phyloP scores from a whole-genome alignment of 2,888 invertebrate species.

The Epirrita christyi region DNA sequence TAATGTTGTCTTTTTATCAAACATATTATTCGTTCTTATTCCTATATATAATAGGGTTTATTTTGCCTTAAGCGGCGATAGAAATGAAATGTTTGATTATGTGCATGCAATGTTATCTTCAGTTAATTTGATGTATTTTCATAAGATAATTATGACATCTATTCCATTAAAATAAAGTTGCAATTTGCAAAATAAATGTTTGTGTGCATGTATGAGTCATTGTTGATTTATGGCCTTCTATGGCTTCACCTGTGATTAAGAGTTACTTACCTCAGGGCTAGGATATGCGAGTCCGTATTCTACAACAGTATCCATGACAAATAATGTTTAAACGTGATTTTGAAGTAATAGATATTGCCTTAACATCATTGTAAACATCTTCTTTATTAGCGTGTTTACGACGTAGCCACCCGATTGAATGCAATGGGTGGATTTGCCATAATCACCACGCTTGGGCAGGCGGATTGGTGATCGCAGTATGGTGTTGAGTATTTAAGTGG shows the following conservation, averaged over 20 bases:
- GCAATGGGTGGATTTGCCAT: no score
- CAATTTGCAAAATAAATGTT: background rate
- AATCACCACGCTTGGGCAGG: no score
- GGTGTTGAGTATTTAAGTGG: no score
- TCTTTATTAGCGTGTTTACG: no score
- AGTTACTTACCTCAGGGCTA: background rate
- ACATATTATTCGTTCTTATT: constrained; percentile 11
- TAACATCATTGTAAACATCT: no score
- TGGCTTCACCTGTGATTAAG: constrained; percentile 6
- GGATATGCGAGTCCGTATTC: background rate
- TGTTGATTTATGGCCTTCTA: constrained; percentile 11
- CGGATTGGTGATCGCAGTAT: no score
- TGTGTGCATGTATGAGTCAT: background rate
- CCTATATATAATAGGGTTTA: background rate
- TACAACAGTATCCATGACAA: no score
- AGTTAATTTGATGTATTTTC: background rate
- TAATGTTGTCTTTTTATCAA: background rate
- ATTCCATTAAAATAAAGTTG: constrained; percentile 1
- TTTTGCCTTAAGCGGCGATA: background rate
- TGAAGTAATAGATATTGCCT: no score
- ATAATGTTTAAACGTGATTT: no score
- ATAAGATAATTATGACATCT: background rate
- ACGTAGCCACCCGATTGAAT: no score
- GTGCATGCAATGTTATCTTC: no score
- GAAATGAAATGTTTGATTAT: no score